phyloP scores from a whole-genome alignment of 30 jellyfish, hydroid and myxozoan genomes.

The Pelagia noctiluca region DNA sequence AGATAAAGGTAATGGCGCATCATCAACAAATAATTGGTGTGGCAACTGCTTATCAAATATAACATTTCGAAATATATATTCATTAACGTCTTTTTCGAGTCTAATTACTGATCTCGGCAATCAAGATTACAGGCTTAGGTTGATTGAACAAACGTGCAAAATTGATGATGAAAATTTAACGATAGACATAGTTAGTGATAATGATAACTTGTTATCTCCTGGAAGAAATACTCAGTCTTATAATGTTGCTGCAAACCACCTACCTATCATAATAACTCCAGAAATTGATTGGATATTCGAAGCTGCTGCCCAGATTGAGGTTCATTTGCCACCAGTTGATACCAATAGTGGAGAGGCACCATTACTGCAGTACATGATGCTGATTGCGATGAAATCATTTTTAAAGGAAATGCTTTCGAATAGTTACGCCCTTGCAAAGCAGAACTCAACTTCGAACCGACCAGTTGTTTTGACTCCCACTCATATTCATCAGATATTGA shows the following conservation, averaged over 20 bases:
- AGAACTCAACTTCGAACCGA: slow-evolving; percentile 37
- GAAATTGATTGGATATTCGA: slow-evolving; percentile 83
- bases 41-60: slow-evolving; percentile 53
- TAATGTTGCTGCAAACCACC: slow-evolving; percentile 21
- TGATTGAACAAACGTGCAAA: too few relatives aligned
- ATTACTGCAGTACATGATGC: slow-evolving; percentile 75
- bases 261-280: slow-evolving; percentile 23
- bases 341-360: slow-evolving; percentile 56
- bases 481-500: slow-evolving; percentile 68
- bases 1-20: slow-evolving; percentile 16
- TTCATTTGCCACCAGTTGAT: slow-evolving; percentile 63
- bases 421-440: slow-evolving; percentile 57
- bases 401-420: slow-evolving; percentile 62
- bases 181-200: slow-evolving; percentile 49
- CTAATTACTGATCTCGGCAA: not conserved
- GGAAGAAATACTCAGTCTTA: not conserved
- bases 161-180: slow-evolving; percentile 11
- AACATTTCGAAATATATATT: slow-evolving; percentile 1
- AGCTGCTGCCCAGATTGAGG: slow-evolving; percentile 79
- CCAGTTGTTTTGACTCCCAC: slow-evolving; percentile 78
- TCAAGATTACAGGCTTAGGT: slow-evolving; percentile 30
- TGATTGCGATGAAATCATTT: slow-evolving; percentile 71
- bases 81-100: slow-evolving; percentile 67
- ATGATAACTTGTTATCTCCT: not conserved
- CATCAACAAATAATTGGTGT: slow-evolving; percentile 41